Percentiles rank a stretch among this genome's conserved stretches.
Conservation (phyloP, 2,797 vertebrate species). For the Delichon dasypus region DNA sequence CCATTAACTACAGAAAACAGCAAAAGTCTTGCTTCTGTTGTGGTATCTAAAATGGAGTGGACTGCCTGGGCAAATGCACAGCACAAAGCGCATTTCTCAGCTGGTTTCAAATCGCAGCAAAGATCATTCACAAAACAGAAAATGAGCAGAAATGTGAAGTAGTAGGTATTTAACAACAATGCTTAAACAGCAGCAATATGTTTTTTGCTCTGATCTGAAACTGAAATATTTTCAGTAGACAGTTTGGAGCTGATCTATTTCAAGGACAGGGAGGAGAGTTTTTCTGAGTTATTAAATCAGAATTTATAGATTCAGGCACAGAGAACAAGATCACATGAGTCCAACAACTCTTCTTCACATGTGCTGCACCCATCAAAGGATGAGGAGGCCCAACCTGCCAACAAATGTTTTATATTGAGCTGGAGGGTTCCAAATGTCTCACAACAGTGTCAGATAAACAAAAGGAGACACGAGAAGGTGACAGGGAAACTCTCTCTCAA, state of each 20-base stretch:
- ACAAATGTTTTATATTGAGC: constrained; percentile 74
- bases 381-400: constrained; percentile 44
- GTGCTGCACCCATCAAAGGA: constrained; percentile 44
- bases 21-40: background rate
- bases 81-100: background rate
- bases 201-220: background rate
- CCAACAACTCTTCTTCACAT: constrained; percentile 34
- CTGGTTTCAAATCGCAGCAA: background rate
- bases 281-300: background rate
- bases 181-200: background rate
- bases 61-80: background rate
- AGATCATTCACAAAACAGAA: background rate
- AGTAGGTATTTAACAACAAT: background rate
- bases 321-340: background rate
- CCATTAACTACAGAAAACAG: background rate
- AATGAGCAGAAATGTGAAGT: background rate
- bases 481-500: constrained; percentile 53
- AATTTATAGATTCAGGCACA: background rate
- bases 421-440: constrained; percentile 63
- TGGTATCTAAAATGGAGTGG: background rate
- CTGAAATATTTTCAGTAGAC: background rate
- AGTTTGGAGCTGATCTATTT: background rate
- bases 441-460: constrained; percentile 70
- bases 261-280: background rate
- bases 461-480: constrained; percentile 62